Conservation (phyloP, 2,888 invertebrate species). For the Lapara coniferarum region DNA sequence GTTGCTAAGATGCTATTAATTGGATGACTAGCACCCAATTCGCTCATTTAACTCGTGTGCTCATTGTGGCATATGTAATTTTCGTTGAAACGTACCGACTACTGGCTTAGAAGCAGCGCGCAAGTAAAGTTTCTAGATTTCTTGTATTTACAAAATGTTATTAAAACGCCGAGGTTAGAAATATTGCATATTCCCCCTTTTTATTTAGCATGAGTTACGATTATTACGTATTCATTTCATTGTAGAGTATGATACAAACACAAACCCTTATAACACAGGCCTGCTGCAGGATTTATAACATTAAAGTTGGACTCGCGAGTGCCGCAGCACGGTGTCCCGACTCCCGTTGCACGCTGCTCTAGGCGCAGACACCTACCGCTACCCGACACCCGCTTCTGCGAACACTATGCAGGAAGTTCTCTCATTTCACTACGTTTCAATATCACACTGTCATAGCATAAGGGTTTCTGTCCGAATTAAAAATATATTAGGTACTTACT, state of each 20-base stretch:
- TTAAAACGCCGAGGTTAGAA: neutral
- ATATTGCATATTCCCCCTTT: neutral
- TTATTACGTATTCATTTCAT: too few species aligned
- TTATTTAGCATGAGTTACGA: neutral
- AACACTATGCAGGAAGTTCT: conserved; percentile 55
- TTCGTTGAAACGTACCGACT: neutral
- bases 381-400: conserved; percentile 48
- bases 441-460: conserved; percentile 35
- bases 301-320: neutral
- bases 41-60: conserved; percentile 40
- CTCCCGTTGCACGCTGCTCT: conserved; percentile 62
- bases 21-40: conserved; percentile 57
- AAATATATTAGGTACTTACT: neutral
- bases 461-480: conserved; percentile 20
- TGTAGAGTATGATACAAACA: too few species aligned
- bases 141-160: conserved; percentile 14
- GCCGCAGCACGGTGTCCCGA: conserved; percentile 55
- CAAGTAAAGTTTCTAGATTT: neutral
- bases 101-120: too few species aligned
- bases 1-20: conserved; percentile 52
- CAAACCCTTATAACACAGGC: too few species aligned
- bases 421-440: conserved; percentile 44
- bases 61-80: conserved; percentile 31
- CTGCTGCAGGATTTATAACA: neutral
- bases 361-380: conserved; percentile 40